Evolutionary conservation across 2,113 vertebrate species (phyloP), one percentile per base, ranked within the genome.

Genomic region (Hippocampus barbouri): DNA sequence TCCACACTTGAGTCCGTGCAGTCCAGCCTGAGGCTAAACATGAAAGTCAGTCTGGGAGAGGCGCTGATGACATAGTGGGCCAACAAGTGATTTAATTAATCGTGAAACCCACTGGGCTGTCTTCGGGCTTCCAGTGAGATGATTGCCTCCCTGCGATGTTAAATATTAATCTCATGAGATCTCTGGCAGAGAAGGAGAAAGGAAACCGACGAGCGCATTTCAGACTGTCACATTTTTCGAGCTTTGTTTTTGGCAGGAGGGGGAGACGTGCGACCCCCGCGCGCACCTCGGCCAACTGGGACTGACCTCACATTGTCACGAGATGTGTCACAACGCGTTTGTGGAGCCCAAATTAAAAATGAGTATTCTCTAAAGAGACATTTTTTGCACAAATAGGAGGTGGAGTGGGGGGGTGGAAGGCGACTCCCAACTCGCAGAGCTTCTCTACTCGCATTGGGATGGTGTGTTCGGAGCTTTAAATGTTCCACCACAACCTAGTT

Each of bases 321-420:
- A 57, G 59, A 74, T 78, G 27, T 83, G 91, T 88, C 83, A 78
- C 74, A 89, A 90, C 91, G 89, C 89, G 90, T 84, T 81, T 76
- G 73, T 60, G 34, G 70, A 82, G 63, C 69, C 49, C 61, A 79
- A 82, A 76, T 75, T 82, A 60, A 70, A 82, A 64, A 3, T 69
- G 57, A 23, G 57, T 25, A 70, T 69, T 70, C 77, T 79, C 84
- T 23, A 61, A 77, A 82, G 79, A 78, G 23, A 61, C 11, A 3
- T 21, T 73, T 68, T 51, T 43, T 71, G 67, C 77, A 84, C 85
- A 87, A 85, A 90, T 79, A 73, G 77, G 34, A 51, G 76, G 59
- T 61, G 73, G 43, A 11, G 43, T 0, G 43, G 43, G 43, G 20
- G 53, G 7, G 53, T 20, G 53, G 53, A 6, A 8, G 51, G 34